Base-by-base conservation (phyloP, 2,888 invertebrate species). In the Macrophya annulata region DNA sequence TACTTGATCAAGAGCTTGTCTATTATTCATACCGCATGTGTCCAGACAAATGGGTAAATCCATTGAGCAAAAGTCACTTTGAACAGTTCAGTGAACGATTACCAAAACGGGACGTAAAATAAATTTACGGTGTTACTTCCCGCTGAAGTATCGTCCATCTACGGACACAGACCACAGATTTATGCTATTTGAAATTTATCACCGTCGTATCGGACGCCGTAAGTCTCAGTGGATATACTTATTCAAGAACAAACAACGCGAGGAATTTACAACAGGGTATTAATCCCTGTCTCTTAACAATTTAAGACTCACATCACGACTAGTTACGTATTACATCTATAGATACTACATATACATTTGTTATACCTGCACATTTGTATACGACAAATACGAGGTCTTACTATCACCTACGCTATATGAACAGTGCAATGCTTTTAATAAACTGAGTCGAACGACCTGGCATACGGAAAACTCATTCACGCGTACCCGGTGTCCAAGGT, bases 241-340 rank as follows among this genome's bases (percentile, higher is more conserved):
- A 45, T 45, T 74, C 43, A 25, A 74, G 43, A 45, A 74, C 45
- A 74, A 74, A 74, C 25, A 31, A 43, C 21, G 68, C 68, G 31
- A 68, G 37, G 37, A 68, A 68, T 68, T 68, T 68, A 74, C 45
- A 4, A n/a, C 72, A 17, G 21, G 72, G 21, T 45, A 71, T 71
- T n/a, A 74, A 74, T 74, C 72, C 72, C 72, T 21, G 72, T 74
- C 72, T 74, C 72, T 45, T 45, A 21, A 45, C 43, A 45, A 74
- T 43, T 74, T 21, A n/a, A 45, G 40, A 45, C 43, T 25, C 45
- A 74, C 72, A 37, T 68, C 37, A 68, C 68, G 68, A 6, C 25
- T 62, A 12, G 62, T 62, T 62, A 62, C 62, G 62, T 62, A 12
- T 62, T 48, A 31, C 12, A 48, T 48, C 1, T 48, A 1, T 48